Percentiles rank a stretch among this genome's conserved stretches.
These are phyloP conservation scores for Tenodera sinensis DNA, from an alignment of 2,888 invertebrate genomes.

Conservation along the genomic window DNA sequence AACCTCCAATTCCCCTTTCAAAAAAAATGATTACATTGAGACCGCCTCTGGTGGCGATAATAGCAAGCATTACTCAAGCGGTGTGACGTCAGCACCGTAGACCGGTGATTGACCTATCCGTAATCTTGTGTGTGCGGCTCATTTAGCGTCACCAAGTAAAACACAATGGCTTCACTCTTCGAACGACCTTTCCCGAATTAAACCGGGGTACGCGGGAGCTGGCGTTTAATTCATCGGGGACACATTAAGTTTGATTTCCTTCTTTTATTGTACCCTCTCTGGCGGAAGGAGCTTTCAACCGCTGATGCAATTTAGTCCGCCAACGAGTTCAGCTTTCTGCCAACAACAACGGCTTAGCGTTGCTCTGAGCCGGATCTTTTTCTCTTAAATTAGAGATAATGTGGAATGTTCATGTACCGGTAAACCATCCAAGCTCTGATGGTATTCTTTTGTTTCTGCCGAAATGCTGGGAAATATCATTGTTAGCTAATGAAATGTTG, in stretches of 20 bases:
- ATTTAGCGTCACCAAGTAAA: slow-evolving; percentile 19
- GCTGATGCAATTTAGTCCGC: neutral
- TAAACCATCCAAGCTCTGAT: neutral
- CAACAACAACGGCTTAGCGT: neutral
- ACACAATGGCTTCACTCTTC: neutral
- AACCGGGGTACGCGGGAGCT: neutral
- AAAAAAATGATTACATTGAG: neutral
- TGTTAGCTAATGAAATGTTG: too few relatives aligned
- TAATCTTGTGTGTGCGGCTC: slow-evolving; percentile 24
- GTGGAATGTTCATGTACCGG: too few relatives aligned
- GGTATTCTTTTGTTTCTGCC: neutral
- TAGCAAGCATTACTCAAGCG: neutral
- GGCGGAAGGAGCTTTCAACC: neutral
- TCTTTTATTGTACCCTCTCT: neutral
- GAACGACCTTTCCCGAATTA: neutral
- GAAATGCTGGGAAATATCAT: neutral
- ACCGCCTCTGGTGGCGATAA: neutral
- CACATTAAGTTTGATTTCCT: neutral
- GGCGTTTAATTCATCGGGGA: neutral
- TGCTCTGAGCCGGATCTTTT: neutral
- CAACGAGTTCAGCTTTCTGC: neutral
- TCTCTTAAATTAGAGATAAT: neutral
- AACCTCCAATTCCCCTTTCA: neutral
- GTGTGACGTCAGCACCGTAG: neutral
- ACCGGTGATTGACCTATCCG: slow-evolving; percentile 24